Conservation (phyloP, 2,113 vertebrate species). For the Oxyura jamaicensis region DNA sequence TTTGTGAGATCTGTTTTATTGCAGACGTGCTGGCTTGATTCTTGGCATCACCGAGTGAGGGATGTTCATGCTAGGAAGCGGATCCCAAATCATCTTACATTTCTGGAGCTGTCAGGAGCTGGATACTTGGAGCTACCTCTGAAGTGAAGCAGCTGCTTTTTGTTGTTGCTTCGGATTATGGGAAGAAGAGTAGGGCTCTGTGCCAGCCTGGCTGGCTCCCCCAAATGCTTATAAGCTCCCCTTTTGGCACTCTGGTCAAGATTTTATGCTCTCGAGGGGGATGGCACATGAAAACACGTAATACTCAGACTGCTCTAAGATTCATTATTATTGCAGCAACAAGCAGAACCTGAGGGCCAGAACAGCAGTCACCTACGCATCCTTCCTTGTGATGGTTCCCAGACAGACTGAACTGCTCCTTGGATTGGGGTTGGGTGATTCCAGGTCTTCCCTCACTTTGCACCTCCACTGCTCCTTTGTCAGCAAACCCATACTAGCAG, state of each 20-base stretch:
- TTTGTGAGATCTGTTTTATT: constrained; percentile 46
- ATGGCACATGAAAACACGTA: background rate
- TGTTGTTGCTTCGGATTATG: background rate
- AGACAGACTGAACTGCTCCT: background rate
- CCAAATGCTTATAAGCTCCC: background rate
- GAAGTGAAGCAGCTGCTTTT: constrained; percentile 29
- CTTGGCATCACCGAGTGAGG: constrained; percentile 1
- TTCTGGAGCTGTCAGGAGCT: constrained; percentile 30
- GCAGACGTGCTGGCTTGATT: background rate
- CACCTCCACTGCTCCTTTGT: background rate
- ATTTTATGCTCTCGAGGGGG: background rate
- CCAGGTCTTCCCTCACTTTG: background rate
- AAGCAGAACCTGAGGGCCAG: background rate
- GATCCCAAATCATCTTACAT: constrained; percentile 26
- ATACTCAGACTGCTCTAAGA: background rate
- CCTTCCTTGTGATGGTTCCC: background rate
- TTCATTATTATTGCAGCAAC: background rate
- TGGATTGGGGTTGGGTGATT: background rate
- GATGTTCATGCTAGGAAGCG: constrained; percentile 19
- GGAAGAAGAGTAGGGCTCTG: background rate
- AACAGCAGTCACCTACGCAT: background rate
- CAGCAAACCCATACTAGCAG: background rate
- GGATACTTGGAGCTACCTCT: constrained; percentile 17
- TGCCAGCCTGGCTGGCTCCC: background rate
- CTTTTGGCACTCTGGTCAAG: background rate